Conservation (phyloP, 2,888 invertebrate species). For the Eugnorisma glareosa region DNA sequence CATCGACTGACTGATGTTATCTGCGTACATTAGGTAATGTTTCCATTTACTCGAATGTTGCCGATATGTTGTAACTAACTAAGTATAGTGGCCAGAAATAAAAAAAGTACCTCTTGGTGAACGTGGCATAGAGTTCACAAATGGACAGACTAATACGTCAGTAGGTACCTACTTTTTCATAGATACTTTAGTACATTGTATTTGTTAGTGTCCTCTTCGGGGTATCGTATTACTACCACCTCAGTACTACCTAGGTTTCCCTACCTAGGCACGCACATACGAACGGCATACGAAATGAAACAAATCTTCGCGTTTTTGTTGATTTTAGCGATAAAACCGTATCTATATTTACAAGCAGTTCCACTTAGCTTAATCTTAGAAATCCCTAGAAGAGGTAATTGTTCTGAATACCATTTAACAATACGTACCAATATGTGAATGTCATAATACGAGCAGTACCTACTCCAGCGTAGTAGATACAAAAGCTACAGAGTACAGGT, state of each 20-base stretch:
- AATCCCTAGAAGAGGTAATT: not conserved
- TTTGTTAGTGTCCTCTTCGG: not conserved
- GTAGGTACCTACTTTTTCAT: not conserved
- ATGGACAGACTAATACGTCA: not conserved
- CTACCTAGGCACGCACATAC: not conserved
- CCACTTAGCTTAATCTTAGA: not conserved
- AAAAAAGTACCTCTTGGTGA: not conserved
- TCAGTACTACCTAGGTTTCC: not conserved
- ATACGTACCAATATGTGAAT: not conserved
- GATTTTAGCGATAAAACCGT: not conserved
- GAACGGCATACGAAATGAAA: not conserved
- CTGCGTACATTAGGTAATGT: not conserved
- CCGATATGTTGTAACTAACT: not conserved
- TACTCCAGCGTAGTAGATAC: not conserved
- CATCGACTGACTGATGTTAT: conserved; percentile 2
- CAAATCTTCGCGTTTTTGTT: not conserved
- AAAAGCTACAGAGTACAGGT: conserved; percentile 11
- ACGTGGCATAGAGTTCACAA: too few relatives aligned
- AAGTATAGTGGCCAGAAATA: not conserved
- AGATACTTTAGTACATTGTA: not conserved
- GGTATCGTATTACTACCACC: not conserved
- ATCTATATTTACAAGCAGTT: not conserved
- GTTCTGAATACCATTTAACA: not conserved
- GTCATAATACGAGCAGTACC: not conserved
- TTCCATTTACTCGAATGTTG: not conserved